A percentile compares a stretch with the other conserved stretches of the same genome.
Conservation (phyloP, 2,113 vertebrate species). For the Passer domesticus region DNA sequence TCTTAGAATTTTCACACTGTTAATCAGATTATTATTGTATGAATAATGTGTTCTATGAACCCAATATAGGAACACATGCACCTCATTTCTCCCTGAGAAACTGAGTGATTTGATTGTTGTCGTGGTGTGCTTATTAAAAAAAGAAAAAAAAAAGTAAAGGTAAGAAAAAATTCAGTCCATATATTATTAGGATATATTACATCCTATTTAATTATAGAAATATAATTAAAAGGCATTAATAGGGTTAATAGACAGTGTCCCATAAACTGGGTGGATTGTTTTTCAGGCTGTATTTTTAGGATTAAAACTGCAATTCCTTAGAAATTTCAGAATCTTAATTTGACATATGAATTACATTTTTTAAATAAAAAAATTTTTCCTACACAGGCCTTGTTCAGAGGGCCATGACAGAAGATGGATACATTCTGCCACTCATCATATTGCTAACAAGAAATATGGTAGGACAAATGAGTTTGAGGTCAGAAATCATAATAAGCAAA, state of each 20-base stretch:
- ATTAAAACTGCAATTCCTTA: not conserved
- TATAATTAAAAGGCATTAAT: not conserved
- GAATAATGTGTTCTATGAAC: not conserved
- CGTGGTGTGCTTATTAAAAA: not conserved
- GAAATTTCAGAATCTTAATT: not conserved
- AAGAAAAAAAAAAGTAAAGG: not conserved
- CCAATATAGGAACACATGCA: not conserved
- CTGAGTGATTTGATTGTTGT: not conserved
- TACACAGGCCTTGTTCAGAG: not conserved
- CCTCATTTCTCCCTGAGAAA: not conserved
- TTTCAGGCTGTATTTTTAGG: not conserved
- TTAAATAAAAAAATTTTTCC: not conserved
- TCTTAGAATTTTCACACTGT: not conserved
- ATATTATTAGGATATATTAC: not conserved
- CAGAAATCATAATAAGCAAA: not conserved
- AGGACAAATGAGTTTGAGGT: not conserved
- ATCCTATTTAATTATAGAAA: not conserved
- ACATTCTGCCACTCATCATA: not conserved
- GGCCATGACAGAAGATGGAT: not conserved
- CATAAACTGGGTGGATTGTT: not conserved
- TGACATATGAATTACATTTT: not conserved
- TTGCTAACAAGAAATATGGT: not conserved
- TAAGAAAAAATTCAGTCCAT: not conserved
- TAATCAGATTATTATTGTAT: not conserved
- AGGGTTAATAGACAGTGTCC: not conserved